phyloP scores from a whole-genome alignment of 2,797 vertebrate species.

The Martes flavigula region DNA sequence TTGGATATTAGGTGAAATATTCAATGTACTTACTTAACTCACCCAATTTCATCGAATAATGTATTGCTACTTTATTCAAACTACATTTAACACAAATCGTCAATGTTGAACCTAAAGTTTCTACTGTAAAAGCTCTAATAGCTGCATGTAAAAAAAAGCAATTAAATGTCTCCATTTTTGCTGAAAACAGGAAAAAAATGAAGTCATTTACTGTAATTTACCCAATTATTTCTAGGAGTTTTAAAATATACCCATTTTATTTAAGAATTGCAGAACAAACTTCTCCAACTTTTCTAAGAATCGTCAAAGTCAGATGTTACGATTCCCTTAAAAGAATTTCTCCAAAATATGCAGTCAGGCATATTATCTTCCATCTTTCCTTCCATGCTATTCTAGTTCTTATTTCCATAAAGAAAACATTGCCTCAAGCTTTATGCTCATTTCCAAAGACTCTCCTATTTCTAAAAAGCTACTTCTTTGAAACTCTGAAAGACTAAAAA shows the following conservation, averaged over 20 bases:
- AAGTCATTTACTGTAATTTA: conserved; percentile 49
- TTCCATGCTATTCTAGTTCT: not conserved
- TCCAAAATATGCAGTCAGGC: conserved; percentile 51
- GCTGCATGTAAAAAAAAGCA: not conserved
- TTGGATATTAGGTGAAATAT: not conserved
- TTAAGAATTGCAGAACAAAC: not conserved
- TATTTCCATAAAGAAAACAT: conserved; percentile 45
- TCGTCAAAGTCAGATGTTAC: not conserved
- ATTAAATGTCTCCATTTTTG: conserved; percentile 44
- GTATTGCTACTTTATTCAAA: not conserved
- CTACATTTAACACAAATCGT: conserved; percentile 26
- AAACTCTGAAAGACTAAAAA: conserved; percentile 52
- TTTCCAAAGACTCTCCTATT: conserved; percentile 24
- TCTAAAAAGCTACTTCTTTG: conserved; percentile 56
- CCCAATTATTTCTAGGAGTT: not conserved
- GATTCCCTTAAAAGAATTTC: conserved; percentile 47
- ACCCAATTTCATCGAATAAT: not conserved
- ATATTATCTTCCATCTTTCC: not conserved
- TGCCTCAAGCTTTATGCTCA: conserved; percentile 46
- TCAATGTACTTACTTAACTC: not conserved
- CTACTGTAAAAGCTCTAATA: not conserved
- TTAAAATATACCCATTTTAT: conserved; percentile 14
- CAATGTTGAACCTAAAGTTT: conserved; percentile 1
- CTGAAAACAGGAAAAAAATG: not conserved
- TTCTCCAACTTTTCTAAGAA: conserved; percentile 35